Base-by-base conservation (phyloP, 2,888 invertebrate genomes). In the Eurytoma adleriae region DNA sequence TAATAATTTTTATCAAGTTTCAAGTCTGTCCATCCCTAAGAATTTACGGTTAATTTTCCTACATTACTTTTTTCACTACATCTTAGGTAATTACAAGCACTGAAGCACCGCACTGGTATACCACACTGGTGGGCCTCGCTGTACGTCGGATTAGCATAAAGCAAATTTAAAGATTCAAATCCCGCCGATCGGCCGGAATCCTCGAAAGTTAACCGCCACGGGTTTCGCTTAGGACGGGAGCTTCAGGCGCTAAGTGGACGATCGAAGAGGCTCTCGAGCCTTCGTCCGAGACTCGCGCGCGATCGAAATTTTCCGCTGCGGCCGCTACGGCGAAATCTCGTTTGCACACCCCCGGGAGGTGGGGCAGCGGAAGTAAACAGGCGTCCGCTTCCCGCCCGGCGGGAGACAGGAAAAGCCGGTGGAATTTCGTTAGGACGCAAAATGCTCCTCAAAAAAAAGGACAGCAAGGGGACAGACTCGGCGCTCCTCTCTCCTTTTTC, bases 81-180 rank as follows among this genome's bases (percentile, higher is more conserved):
- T 0, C 40, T 40, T 40, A 40, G 40, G 40, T 10, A 40, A 40
- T 40, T 10, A 40, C 40, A 40, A 40, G 40, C 40, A 10, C 10
- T 10, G 40, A 40, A 40, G 40, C 40, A 10, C 10, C 10, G 40
- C 40, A 40, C 10, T 10, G 40, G 10, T 40, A 10, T 10, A 40
- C 40, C 40, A 1, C 40, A 40, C 10, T 40, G 10, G 24, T 30
- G 30, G 0, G 7, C 5, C 30, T 30, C 30, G 3, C 30, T 30
- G 3, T 40, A 10, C 40, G 40, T 40, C 10, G 40, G 40, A 66
- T 66, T n/a, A 40, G 16, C 66, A 66, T 66, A 66, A 66, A 48
- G 12, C 66, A 66, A 66, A 66, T 18, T 66, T 66, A 48, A 66
- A 18, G 48, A 66, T 66, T 48, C 40, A 48, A 66, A 48, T 66